phyloP scores from a whole-genome alignment of 1,140 invertebrate species.

The Aphidius gifuensis region DNA sequence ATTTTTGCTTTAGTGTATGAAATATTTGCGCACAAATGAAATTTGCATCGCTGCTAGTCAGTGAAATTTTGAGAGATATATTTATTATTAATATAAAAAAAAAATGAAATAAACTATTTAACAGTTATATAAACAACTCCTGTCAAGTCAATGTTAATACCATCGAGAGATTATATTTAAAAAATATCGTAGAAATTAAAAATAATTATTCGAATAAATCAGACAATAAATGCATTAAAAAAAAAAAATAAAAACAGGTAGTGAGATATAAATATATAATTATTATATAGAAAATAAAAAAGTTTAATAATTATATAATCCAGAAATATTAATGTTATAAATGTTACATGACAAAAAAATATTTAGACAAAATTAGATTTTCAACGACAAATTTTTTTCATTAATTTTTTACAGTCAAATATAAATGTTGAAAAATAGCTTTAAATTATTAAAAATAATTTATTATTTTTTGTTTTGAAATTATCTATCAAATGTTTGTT shows the following conservation, averaged over 20 bases:
- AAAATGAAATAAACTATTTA: conserved; percentile 15
- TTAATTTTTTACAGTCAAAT: no score
- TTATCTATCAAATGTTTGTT: no score
- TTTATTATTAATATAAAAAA: conserved; percentile 19
- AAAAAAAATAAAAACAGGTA: not conserved
- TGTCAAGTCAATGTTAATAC: conserved; percentile 50
- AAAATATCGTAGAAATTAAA: conserved; percentile 2
- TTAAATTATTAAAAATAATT: no score
- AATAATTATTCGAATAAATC: not conserved
- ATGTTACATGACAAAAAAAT: no score
- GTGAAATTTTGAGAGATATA: conserved; percentile 15
- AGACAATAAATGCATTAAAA: not conserved
- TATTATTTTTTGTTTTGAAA: not conserved
- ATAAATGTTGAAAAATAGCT: not conserved
- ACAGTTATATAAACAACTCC: conserved; percentile 40
- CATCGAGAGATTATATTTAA: conserved; percentile 26
- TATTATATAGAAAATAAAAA: not conserved
- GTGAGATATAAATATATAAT: not conserved
- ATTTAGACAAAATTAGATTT: no score
- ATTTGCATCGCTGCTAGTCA: conserved; percentile 22
- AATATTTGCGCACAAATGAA: conserved; percentile 41
- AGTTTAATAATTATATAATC: not conserved
- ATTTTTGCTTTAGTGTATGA: no score
- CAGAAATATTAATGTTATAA: conserved; percentile 4
- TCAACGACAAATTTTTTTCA: no score